A percentile compares a stretch with the other conserved stretches of the same genome.
phyloP scores from a whole-genome alignment of 1,140 invertebrate species.

The Drosophila leontia region DNA sequence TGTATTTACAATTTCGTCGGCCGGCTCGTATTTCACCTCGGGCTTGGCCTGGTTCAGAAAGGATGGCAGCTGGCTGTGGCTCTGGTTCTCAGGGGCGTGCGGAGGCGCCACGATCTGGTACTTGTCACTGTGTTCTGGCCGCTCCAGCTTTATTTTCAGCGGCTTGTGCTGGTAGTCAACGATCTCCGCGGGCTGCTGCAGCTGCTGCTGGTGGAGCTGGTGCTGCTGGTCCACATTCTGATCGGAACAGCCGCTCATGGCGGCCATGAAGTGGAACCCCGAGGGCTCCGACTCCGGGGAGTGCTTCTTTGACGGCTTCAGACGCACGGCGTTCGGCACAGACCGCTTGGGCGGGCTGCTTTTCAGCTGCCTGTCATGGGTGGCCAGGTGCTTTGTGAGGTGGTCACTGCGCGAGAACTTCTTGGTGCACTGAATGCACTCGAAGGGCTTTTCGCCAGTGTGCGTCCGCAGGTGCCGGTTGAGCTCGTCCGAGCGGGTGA shows the following conservation, averaged over 20 bases:
- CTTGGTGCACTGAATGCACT: slow-evolving; percentile 90
- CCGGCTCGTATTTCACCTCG: slow-evolving; percentile 73
- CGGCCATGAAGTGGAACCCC: slow-evolving; percentile 77
- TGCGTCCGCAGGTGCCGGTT: slow-evolving; percentile 87
- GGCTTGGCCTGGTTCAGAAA: slow-evolving; percentile 60
- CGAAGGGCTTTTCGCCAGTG: slow-evolving; percentile 92
- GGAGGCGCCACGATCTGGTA: slow-evolving; percentile 65
- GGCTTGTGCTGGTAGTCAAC: slow-evolving; percentile 51
- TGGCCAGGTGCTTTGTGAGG: slow-evolving; percentile 90
- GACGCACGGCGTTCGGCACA: slow-evolving; percentile 24
- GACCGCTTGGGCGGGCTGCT: slow-evolving; percentile 62
- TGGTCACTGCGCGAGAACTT: slow-evolving; percentile 94
- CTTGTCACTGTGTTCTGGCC: slow-evolving; percentile 77
- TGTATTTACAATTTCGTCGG: slow-evolving; percentile 71
- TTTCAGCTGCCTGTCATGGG: slow-evolving; percentile 71
- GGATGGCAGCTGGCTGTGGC: slow-evolving; percentile 49
- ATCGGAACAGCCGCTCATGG: slow-evolving; percentile 46
- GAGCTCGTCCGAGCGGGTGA: slow-evolving; percentile 83
- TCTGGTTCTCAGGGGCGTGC: slow-evolving; percentile 22
- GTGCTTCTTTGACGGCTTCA: slow-evolving; percentile 59
- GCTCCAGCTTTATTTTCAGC: slow-evolving; percentile 75
- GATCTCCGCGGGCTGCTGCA: slow-evolving; percentile 33
- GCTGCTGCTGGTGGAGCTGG: slow-evolving; percentile 37
- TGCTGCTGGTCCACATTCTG: slow-evolving; percentile 38
- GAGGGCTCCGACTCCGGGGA: slow-evolving; percentile 55